Evolutionary conservation across 2,113 vertebrate species (phyloP).

Genomic region (Athene cunicularia): DNA sequence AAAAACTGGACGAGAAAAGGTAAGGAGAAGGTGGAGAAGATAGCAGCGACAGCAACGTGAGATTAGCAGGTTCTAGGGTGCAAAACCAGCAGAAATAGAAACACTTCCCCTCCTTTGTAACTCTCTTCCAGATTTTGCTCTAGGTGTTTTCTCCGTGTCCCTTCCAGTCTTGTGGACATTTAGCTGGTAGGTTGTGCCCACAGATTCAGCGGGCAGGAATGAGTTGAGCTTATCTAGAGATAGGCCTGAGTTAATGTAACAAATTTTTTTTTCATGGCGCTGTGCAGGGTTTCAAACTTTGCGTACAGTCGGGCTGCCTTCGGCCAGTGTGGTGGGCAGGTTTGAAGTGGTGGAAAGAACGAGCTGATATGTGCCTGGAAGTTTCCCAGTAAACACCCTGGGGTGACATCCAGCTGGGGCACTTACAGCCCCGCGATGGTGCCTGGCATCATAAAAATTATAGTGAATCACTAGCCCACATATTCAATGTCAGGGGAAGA

Average conservation of each 20-base stretch:
- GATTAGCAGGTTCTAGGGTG: background rate
- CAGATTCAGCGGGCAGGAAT: background rate
- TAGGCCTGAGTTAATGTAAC: background rate
- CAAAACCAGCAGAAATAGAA: background rate
- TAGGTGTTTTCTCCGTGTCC: background rate
- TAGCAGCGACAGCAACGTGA: background rate
- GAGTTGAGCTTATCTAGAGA: background rate
- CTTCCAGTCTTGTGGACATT: background rate
- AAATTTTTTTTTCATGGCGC: background rate
- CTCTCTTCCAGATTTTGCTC: background rate
- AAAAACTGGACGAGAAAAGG: background rate
- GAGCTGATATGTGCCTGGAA: background rate
- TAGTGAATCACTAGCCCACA: background rate
- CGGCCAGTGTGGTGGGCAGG: background rate
- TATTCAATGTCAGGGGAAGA: background rate
- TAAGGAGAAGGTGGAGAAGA: background rate
- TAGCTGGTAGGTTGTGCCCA: background rate
- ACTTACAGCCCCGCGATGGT: background rate
- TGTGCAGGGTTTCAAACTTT: background rate
- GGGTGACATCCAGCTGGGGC: background rate
- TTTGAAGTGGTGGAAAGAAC: too few relatives aligned
- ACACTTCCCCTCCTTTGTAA: background rate
- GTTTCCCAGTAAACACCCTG: background rate
- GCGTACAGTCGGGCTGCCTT: background rate
- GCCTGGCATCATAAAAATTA: background rate